Base-by-base conservation (phyloP, 2,888 invertebrate species). In the Drosophila mettleri region DNA sequence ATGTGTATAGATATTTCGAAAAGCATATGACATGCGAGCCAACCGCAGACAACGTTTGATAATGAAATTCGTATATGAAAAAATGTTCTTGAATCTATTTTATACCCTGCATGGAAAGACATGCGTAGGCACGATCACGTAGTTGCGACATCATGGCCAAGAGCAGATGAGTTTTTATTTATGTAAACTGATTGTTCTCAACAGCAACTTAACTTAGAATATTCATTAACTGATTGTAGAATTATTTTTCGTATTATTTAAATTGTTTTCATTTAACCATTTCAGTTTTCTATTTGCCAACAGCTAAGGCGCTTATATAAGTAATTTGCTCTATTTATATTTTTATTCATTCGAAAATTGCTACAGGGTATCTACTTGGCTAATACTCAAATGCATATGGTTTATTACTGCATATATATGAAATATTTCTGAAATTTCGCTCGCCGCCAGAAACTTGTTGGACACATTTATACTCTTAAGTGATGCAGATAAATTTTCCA, bases 11-110 rank as follows among this genome's bases (percentile, higher is more conserved):
- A 43, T 22, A 36, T 24, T 55, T 39, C 22, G 9, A 43, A 49
- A 29, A 27, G 20, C 36, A 46, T 38, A 72, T 60, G 43, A 54
- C 49, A 51, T 48, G 34, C 46, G 43, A 68, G 24, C 33, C 60
- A 55, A 53, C 60, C 48, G 43, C 55, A 66, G 57, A 39, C 18
- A 54, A 51, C 43, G 41, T 69, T 49, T 49, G 51, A 46, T 53
- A 29, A 49, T 62, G 49, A 46, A 41, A 41, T 58, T 64, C 61
- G 43, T 57, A 54, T 51, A 65, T 45, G 33, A 60, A 34, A 27
- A 60, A 57, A 70, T 57, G 38, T 31, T 65, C 52, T 57, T 49
- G 51, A 71, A 70, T 65, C 53, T 38, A 53, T 70, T 57, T 53
- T 18, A 20, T 60, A 70, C 76, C 71, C 73, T 65, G 49, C 54